Conservation (phyloP, 2,888 invertebrate genomes). For the Osmoderma eremita region DNA sequence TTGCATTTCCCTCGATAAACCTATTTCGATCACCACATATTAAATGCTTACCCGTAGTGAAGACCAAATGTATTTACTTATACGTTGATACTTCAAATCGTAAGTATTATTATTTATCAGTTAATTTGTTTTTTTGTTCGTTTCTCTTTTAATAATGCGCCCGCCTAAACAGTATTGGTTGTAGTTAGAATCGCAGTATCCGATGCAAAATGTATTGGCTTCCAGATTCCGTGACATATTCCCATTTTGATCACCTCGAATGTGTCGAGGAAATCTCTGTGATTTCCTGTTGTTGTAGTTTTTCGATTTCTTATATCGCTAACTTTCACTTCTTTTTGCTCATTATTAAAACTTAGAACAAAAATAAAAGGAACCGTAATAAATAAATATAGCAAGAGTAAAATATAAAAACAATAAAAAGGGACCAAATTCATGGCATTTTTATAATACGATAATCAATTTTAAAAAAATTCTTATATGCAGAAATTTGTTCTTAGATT, state of each 20-base stretch:
- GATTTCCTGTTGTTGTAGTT: constrained; percentile 36
- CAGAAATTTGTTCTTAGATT: no score
- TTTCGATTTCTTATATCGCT: no score
- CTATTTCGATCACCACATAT: not conserved
- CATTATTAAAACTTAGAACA: constrained; percentile 6
- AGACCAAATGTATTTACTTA: constrained; percentile 31
- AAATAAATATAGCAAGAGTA: no score
- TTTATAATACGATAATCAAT: no score
- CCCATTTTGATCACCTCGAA: no score
- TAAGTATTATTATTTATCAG: constrained; percentile 9
- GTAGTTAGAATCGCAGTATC: constrained; percentile 37
- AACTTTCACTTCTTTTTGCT: constrained; percentile 40
- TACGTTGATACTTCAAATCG: constrained; percentile 10
- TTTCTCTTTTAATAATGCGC: no score
- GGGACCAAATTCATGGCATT: no score
- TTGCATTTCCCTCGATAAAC: not conserved
- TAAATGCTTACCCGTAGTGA: no score
- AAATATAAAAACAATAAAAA: no score
- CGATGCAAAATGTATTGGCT: not conserved
- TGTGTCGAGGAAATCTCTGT: not conserved
- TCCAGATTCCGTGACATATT: no score
- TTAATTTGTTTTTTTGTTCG: constrained; percentile 20
- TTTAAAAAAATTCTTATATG: no score
- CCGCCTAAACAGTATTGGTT: constrained; percentile 44
- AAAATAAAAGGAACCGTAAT: no score